A percentile compares a stretch with the other conserved stretches of the same genome.
Conservation (phyloP, 2,797 vertebrate species). For the Masticophis lateralis region DNA sequence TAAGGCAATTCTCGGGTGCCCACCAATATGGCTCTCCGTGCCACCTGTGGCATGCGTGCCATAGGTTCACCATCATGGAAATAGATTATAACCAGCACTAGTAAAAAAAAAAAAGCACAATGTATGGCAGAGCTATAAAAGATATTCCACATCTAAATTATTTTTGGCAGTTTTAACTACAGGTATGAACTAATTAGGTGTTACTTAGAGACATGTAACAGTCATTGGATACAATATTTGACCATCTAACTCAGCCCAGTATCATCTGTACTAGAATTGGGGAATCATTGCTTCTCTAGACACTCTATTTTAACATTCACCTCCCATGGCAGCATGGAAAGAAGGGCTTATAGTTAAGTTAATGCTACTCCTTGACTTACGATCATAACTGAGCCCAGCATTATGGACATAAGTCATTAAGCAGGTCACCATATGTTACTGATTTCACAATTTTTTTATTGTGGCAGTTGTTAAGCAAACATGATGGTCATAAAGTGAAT, state of each 20-base stretch:
- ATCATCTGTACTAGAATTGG: not conserved
- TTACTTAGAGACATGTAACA: too few species aligned
- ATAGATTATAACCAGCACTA: not conserved
- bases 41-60: too few species aligned
- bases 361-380: too few species aligned
- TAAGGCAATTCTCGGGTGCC: too few species aligned
- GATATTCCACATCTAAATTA: not conserved
- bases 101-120: not conserved
- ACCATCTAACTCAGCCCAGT: not conserved
- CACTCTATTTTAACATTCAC: not conserved
- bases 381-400: too few species aligned
- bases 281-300: not conserved
- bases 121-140: not conserved
- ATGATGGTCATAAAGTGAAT: too few species aligned
- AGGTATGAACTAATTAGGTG: not conserved
- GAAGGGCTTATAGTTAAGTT: not conserved
- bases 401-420: too few species aligned
- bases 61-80: too few species aligned
- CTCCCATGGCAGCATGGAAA: not conserved
- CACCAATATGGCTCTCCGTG: too few species aligned
- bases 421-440: too few species aligned
- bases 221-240: not conserved
- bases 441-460: too few species aligned
- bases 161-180: not conserved
- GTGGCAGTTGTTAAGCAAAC: too few species aligned